phyloP scores from a whole-genome alignment of 2,888 invertebrate genomes.

The Melanchra persicariae region DNA sequence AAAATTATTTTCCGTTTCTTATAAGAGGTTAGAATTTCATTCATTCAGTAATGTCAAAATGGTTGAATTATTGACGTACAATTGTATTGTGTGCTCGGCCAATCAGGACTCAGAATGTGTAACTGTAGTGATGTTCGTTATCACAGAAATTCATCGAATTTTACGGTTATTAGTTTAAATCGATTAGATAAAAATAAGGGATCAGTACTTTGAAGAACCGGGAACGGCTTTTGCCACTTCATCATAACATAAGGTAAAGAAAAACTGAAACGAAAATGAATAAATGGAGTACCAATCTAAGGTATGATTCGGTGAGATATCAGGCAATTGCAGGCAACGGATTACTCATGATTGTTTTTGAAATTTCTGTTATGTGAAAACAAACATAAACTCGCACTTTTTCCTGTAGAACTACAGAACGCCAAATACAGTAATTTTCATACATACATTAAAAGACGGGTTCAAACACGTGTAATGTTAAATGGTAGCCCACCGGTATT shows the following conservation, averaged over 20 bases:
- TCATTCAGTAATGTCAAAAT: conserved; percentile 65
- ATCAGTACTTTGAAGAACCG: background rate
- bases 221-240: background rate
- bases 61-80: conserved; percentile 72
- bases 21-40: conserved; percentile 72
- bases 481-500: too few relatives aligned
- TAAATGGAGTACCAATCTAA: background rate
- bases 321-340: too few relatives aligned
- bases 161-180: conserved; percentile 25
- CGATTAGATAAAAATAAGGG: background rate
- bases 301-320: background rate
- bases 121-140: conserved; percentile 43
- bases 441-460: background rate
- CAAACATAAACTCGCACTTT: background rate
- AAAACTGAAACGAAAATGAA: background rate
- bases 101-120: conserved; percentile 41
- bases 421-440: background rate
- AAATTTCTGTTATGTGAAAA: background rate
- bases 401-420: background rate
- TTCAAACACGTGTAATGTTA: background rate
- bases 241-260: background rate
- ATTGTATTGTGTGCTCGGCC: conserved; percentile 41
- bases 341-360: background rate
- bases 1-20: conserved; percentile 13
- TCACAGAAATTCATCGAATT: background rate